phyloP scores from a whole-genome alignment of 2,113 vertebrate genomes.

The Galeopterus variegatus region DNA sequence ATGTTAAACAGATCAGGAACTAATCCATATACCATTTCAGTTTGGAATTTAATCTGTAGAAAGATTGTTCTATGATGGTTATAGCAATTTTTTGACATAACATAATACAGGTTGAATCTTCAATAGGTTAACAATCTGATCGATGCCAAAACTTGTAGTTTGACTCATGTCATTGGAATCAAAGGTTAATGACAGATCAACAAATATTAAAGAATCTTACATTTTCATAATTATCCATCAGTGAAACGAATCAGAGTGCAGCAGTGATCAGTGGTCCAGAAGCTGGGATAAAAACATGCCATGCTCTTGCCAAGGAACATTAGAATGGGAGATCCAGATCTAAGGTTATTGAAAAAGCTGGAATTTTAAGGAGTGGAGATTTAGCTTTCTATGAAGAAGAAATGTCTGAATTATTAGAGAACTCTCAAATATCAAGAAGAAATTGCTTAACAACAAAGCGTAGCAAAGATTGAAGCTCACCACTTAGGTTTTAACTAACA shows the following conservation, averaged over 20 bases:
- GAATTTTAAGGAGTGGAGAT: neutral
- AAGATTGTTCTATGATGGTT: neutral
- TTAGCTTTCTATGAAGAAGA: neutral
- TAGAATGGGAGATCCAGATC: neutral
- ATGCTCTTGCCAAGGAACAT: neutral
- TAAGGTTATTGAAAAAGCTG: neutral
- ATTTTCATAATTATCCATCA: neutral
- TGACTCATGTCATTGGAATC: neutral
- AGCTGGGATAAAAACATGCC: neutral
- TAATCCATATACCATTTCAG: neutral
- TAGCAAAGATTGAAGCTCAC: conserved; percentile 13
- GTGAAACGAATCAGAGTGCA: neutral
- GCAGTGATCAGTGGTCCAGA: neutral
- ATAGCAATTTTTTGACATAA: neutral
- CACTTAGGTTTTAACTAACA: neutral
- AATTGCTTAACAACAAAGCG: neutral
- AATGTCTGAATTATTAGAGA: neutral
- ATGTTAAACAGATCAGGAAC: neutral
- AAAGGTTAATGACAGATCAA: neutral
- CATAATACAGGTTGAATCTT: neutral
- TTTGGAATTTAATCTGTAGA: neutral
- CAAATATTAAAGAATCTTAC: neutral
- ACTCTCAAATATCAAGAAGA: neutral
- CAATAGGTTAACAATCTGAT: neutral
- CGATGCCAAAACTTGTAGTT: neutral